phyloP scores from a whole-genome alignment of 2,888 invertebrate genomes.

The Conistra vaccinii region DNA sequence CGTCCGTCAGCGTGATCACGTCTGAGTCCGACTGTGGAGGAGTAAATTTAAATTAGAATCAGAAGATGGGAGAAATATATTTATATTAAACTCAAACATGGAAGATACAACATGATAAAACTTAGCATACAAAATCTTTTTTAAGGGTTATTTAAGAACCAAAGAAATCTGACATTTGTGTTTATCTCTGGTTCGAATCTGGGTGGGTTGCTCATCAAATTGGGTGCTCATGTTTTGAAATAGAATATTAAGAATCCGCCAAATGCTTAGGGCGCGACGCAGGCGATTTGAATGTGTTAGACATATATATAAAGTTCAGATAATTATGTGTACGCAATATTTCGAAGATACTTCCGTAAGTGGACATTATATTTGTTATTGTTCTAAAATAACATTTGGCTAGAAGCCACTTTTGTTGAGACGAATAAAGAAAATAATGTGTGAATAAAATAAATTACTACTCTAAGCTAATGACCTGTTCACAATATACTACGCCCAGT shows the following conservation, averaged over 20 bases:
- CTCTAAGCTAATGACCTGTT: slow-evolving; percentile 1
- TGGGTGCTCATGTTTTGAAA: background rate
- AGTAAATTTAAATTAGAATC: slow-evolving; percentile 21
- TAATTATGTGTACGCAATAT: slow-evolving; percentile 6
- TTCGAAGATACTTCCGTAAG: slow-evolving; percentile 27
- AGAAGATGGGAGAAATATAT: slow-evolving; percentile 39
- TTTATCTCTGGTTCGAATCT: background rate
- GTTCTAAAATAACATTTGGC: slow-evolving; percentile 40
- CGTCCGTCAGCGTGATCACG: slow-evolving; percentile 98
- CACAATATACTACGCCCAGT: background rate
- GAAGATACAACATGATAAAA: background rate
- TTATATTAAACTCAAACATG: background rate
- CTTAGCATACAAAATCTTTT: background rate
- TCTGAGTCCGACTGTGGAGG: slow-evolving; percentile 84
- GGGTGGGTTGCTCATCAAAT: background rate
- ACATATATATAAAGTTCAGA: too few relatives aligned
- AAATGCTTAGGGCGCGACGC: background rate
- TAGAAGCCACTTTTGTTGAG: slow-evolving; percentile 32
- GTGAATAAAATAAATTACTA: slow-evolving; percentile 9
- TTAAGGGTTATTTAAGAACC: background rate
- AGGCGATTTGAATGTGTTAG: too few relatives aligned
- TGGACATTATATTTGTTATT: slow-evolving; percentile 7
- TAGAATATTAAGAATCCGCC: background rate
- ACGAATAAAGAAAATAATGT: slow-evolving; percentile 10
- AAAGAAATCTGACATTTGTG: background rate